Evolutionary conservation across 2,113 vertebrate species (phyloP).

Genomic region (Percopsis transmontana): DNA sequence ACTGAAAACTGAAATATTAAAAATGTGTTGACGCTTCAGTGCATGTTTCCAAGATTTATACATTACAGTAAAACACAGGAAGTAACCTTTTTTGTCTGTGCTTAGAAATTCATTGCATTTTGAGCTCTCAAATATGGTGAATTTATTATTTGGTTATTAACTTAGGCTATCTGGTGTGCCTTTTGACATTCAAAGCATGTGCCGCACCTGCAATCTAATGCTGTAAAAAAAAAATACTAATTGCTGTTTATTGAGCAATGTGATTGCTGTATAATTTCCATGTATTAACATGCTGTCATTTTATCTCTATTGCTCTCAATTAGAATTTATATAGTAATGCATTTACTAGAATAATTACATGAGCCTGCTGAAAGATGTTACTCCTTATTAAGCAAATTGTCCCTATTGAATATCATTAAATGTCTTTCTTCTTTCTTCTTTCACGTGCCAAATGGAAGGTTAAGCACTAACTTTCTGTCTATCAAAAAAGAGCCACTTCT

Average conservation of each 20-base stretch:
- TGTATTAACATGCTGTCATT: constrained; percentile 37
- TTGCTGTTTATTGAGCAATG: constrained; percentile 48
- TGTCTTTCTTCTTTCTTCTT: neutral
- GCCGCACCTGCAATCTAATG: constrained; percentile 40
- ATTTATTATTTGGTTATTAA: constrained; percentile 1
- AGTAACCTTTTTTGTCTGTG: neutral
- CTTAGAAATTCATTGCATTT: constrained; percentile 13
- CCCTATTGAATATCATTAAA: constrained; percentile 5
- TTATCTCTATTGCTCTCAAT: constrained; percentile 51
- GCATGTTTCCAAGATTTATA: no score
- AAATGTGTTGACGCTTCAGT: no score
- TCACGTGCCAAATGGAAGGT: neutral
- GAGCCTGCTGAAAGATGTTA: constrained; percentile 24
- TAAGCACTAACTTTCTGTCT: neutral
- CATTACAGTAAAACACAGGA: neutral
- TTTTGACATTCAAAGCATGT: constrained; percentile 45
- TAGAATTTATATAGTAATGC: constrained; percentile 41
- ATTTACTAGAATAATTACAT: constrained; percentile 47
- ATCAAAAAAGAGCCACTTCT: no score
- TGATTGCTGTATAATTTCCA: constrained; percentile 51
- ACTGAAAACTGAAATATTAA: no score
- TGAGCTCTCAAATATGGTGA: constrained; percentile 13
- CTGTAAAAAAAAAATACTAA: constrained; percentile 56
- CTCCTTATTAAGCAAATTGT: constrained; percentile 16
- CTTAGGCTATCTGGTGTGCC: constrained; percentile 15